A percentile compares a stretch with the other conserved stretches of the same genome.
Conservation (phyloP, 2,797 vertebrate genomes). For the Lithobates pipiens region DNA sequence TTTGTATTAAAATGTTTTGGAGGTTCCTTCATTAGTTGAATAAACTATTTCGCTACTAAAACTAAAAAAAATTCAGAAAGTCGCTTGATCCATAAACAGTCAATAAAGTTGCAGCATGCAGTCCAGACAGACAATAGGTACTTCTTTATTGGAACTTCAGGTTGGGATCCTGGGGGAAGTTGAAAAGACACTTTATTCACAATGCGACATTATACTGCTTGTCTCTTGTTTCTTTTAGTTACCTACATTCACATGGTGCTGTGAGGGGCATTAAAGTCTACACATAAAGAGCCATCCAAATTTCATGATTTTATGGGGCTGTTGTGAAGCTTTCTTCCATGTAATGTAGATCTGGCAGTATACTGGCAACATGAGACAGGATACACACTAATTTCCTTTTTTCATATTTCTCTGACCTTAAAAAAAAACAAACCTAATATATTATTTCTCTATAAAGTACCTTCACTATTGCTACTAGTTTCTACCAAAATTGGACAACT, state of each 20-base stretch:
- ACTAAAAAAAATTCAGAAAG: conserved; percentile 5
- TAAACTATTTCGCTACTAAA: not conserved
- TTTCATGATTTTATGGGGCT: conserved; percentile 52
- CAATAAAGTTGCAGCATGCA: conserved; percentile 16
- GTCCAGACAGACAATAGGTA: conserved; percentile 30
- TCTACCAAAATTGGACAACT: too few species aligned
- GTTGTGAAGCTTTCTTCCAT: conserved; percentile 29
- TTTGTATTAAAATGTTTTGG: too few species aligned
- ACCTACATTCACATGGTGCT: conserved; percentile 51
- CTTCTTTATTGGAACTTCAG: conserved; percentile 38
- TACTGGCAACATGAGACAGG: not conserved
- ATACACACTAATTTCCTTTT: conserved; percentile 18
- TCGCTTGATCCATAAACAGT: conserved; percentile 19
- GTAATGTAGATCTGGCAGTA: not conserved
- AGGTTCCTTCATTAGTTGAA: not conserved
- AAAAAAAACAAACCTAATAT: too few species aligned
- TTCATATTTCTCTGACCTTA: too few species aligned
- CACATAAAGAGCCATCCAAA: conserved; percentile 47
- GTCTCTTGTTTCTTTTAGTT: conserved; percentile 30
- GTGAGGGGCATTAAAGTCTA: conserved; percentile 49
- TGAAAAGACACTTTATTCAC: conserved; percentile 52
- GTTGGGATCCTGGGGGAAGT: conserved; percentile 46
- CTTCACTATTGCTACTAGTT: too few species aligned
- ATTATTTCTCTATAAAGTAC: too few species aligned
- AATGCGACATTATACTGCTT: conserved; percentile 36